Percentiles rank a stretch among this genome's conserved stretches.
Evolutionary conservation across 1,140 invertebrate genomes (phyloP).

Genomic region (Spodoptera litura): DNA sequence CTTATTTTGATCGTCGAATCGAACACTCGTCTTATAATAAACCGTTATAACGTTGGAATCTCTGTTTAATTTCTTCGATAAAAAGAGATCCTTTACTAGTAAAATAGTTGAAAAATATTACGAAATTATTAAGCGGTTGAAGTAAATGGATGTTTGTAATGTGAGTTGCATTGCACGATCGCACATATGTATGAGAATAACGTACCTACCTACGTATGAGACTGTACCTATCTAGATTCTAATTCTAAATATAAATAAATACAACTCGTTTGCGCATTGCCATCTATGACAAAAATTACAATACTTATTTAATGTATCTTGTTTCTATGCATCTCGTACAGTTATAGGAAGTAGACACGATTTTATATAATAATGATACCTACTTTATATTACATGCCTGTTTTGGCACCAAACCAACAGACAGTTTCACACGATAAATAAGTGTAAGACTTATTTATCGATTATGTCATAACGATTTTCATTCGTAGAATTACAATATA

Average conservation of each 20-base stretch:
- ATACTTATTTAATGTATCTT: slow-evolving; percentile 13
- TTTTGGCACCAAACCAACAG: slow-evolving; percentile 45
- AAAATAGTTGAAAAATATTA: not conserved
- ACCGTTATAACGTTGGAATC: too few relatives aligned
- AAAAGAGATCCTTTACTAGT: too few relatives aligned
- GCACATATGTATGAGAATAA: not conserved
- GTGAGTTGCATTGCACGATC: too few relatives aligned
- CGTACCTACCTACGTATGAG: not conserved
- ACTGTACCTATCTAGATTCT: not conserved
- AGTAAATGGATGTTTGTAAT: too few relatives aligned
- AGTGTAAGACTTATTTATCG: not conserved
- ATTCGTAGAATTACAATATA: not conserved
- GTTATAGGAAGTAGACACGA: not conserved
- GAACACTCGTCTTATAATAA: too few relatives aligned
- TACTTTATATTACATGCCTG: not conserved
- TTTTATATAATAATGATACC: too few relatives aligned
- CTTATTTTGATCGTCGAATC: too few relatives aligned
- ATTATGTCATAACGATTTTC: not conserved
- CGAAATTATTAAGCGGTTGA: not conserved
- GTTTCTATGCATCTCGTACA: slow-evolving; percentile 12
- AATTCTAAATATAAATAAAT: not conserved
- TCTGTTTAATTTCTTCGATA: too few relatives aligned
- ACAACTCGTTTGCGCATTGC: not conserved
- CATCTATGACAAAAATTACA: not conserved
- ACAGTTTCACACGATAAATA: slow-evolving; percentile 19